Base-by-base conservation (phyloP, 1,140 invertebrate species). In the Brachystomella parvula region DNA sequence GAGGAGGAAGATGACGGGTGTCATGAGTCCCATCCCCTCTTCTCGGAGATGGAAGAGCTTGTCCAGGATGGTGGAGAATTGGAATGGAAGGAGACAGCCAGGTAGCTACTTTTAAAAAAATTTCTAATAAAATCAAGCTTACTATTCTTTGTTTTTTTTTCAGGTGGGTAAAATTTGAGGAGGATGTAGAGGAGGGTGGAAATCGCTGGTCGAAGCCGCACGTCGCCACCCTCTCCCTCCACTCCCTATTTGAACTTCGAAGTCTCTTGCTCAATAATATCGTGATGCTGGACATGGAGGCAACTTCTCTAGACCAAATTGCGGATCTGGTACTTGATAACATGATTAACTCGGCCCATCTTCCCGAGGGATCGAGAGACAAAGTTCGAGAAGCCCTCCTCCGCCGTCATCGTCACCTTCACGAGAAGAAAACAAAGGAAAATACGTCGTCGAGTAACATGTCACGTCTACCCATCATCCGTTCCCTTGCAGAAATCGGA, bases 21-120 rank as follows among this genome's bases (percentile, higher is more conserved):
- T 31, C 86, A 89, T 74, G 87, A 89, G 80, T 68, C 87, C 26
- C 90, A 91, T 80, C 90, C 90, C 1, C 79, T 94, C 17, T 98
- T 98, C 81, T 95, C 92, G 63, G 94, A 98, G 81, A 94, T 97
- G 91, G 92, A 92, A 74, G 93, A 95, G 76, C 83, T 97, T 66
- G 85, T 90, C 61, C 84, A 83, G 71, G 89, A 90, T 47, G 90
- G 91, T 64, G 90, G 90, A 63, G 89, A 93, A 72, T 85, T 92
- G 77, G 89, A 94, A 81, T 96, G 94, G 94, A 94, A 94, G 77
- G 94, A 96, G 81, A 96, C 93, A n/a, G 94, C 93, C 24, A 85
- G 87, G 86, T 87, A 67, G 6, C 9, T 57, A 12, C 24, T 24
- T 57, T n/a, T 57, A 57, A 57, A 24, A 29, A 6, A 24, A 21